Evolutionary conservation across 1,140 invertebrate species (phyloP), one percentile per base, ranked within the genome.

Genomic region (Cydia fagiglandana): DNA sequence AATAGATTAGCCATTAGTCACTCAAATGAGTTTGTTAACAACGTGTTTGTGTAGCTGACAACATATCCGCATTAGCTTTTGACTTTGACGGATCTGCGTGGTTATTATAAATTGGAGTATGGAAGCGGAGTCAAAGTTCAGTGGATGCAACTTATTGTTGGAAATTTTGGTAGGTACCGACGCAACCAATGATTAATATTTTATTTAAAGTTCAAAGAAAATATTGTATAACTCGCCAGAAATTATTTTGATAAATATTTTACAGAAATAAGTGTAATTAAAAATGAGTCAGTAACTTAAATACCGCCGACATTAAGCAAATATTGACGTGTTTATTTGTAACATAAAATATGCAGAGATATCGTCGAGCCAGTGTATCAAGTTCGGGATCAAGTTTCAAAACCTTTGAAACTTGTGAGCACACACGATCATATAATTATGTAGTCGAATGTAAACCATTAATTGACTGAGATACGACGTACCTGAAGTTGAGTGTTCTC

Each of bases 61-160:
- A 66, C 64, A 2, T 66, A 66, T 34, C 64, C 64, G 9, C 64
- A 66, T 66, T 66, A 34, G 28, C 64, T 38, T 66, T 34, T 66
- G 64, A 66, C 64, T 34, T 66, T 38, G 64, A 66, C 24, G 64
- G 28, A 66, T 66, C 28, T 66, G 64, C 64, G 64, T 34, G 24
- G 64, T 66, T 66, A 61, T 61, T 61, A 66, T 66, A 66, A 66
- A 66, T 64, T 64, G 28, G 15, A 24, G 64, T 66, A 0, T 7
- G 12, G 30, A 24, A 10, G 17, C 56, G 9, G 56, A 61, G 56
- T 20, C 56, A 61, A 66, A 38, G 24, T 34, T 66, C 13, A n/a
- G 28, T 38, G 64, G 7, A 30, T 64, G 64, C 30, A 66, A 13
- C 30, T 66, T 15, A 38, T 66, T 64, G 24, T 20, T 30, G 24